Percentiles rank a stretch among this genome's conserved stretches.
Evolutionary conservation across 2,797 vertebrate genomes (phyloP).

Genomic region (Neostethus bicornis): DNA sequence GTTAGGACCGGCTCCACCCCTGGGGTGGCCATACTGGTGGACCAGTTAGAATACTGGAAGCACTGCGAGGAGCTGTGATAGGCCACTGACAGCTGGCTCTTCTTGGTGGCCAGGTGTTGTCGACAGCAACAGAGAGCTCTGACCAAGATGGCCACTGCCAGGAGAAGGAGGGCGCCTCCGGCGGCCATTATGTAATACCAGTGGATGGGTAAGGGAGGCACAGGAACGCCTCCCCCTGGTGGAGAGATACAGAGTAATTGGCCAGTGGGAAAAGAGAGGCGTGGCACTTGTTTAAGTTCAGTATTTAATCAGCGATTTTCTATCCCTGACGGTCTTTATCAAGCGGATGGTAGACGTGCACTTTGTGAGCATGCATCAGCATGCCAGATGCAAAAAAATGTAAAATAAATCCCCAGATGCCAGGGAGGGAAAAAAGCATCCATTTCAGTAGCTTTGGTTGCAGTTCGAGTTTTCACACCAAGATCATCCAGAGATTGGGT

Average conservation of each 20-base stretch:
- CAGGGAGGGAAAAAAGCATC: constrained; percentile 53
- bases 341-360: constrained; percentile 67
- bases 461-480: constrained; percentile 73
- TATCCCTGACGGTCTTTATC: constrained; percentile 49
- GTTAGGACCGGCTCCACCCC: constrained; percentile 95
- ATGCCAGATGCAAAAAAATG: constrained; percentile 69
- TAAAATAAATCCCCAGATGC: constrained; percentile 61
- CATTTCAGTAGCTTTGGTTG: constrained; percentile 53
- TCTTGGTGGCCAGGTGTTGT: constrained; percentile 98
- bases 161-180: constrained; percentile 94
- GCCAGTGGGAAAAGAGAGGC: constrained; percentile 71
- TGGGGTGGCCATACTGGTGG: constrained; percentile 87
- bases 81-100: constrained; percentile 97
- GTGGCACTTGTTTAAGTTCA: constrained; percentile 56
- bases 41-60: constrained; percentile 91
- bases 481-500: constrained; percentile 59
- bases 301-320: constrained; percentile 36
- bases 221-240: constrained; percentile 96
- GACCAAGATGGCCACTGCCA: constrained; percentile 93
- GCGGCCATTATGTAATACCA: constrained; percentile 99
- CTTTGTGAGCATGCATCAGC: constrained; percentile 75
- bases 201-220: constrained; percentile 98
- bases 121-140: constrained; percentile 97
- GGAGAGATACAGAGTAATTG: constrained; percentile 91
- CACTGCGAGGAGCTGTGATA: constrained; percentile 94